phyloP scores from a whole-genome alignment of 2,113 vertebrate genomes.

The Sula dactylatra region DNA sequence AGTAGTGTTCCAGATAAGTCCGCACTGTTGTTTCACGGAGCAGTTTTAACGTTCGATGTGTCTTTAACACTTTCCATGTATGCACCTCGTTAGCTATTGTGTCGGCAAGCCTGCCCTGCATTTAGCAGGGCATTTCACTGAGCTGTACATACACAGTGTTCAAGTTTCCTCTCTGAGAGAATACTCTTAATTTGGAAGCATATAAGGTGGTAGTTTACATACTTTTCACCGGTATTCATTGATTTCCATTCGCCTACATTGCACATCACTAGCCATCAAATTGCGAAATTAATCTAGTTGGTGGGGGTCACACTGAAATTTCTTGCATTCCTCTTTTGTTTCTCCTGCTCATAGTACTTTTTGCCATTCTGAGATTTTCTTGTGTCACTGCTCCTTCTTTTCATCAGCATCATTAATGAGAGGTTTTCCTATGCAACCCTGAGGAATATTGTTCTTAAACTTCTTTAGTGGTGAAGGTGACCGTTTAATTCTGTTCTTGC shows the following conservation, averaged over 20 bases:
- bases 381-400: not conserved
- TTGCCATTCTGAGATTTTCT: not conserved
- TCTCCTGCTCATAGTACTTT: not conserved
- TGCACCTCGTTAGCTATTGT: not conserved
- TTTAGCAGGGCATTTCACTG: not conserved
- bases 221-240: not conserved
- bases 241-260: not conserved
- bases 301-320: not conserved
- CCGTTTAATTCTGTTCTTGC: not conserved
- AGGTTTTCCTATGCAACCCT: not conserved
- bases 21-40: not conserved
- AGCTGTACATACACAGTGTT: not conserved
- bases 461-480: not conserved
- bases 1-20: not conserved
- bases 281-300: not conserved
- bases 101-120: not conserved
- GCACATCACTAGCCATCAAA: not conserved
- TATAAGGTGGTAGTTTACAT: not conserved
- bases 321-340: not conserved
- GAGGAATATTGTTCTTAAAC: not conserved
- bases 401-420: not conserved
- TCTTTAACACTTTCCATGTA: not conserved
- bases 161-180: not conserved
- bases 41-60: not conserved
- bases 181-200: not conserved